A percentile compares a stretch with the other conserved stretches of the same genome.
Evolutionary conservation across 2,113 vertebrate genomes (phyloP).

Genomic region (Amphiprion ocellaris): DNA sequence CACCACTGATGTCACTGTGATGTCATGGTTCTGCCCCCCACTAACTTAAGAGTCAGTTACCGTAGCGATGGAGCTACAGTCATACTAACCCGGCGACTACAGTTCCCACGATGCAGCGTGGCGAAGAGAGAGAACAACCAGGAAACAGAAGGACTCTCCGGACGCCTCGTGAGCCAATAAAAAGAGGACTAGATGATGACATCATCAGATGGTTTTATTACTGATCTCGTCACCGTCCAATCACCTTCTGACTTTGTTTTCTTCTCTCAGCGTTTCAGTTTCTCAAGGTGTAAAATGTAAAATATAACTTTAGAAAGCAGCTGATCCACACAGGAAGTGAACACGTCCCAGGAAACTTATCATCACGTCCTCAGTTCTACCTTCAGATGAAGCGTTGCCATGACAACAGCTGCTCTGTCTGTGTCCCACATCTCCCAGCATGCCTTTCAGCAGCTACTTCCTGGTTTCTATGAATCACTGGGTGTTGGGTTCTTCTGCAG

Average conservation of each 20-base stretch:
- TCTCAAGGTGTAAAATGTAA: conserved; percentile 8
- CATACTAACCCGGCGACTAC: conserved; percentile 55
- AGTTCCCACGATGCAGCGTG: conserved; percentile 51
- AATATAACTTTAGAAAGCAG: conserved; percentile 12
- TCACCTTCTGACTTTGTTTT: neutral
- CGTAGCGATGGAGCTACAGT: conserved; percentile 36
- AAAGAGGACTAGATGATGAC: conserved; percentile 12
- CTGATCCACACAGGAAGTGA: conserved; percentile 38
- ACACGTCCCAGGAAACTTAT: too few species aligned
- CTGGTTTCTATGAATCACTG: too few species aligned
- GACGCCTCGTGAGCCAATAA: conserved; percentile 28
- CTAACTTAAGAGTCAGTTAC: conserved; percentile 49
- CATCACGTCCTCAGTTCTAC: too few species aligned
- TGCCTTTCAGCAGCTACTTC: conserved; percentile 6
- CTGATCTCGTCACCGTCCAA: conserved; percentile 15
- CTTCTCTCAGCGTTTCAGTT: conserved; percentile 1
- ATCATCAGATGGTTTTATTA: conserved; percentile 21
- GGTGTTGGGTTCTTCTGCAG: too few species aligned
- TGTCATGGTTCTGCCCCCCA: conserved; percentile 5
- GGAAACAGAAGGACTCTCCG: neutral
- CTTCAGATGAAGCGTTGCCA: too few species aligned
- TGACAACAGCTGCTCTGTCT: too few species aligned
- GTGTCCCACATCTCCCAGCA: conserved; percentile 41
- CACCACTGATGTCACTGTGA: conserved; percentile 16
- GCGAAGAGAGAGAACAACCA: neutral